Conservation (phyloP, 2,113 vertebrate species). For the Dermatemys mawii region DNA sequence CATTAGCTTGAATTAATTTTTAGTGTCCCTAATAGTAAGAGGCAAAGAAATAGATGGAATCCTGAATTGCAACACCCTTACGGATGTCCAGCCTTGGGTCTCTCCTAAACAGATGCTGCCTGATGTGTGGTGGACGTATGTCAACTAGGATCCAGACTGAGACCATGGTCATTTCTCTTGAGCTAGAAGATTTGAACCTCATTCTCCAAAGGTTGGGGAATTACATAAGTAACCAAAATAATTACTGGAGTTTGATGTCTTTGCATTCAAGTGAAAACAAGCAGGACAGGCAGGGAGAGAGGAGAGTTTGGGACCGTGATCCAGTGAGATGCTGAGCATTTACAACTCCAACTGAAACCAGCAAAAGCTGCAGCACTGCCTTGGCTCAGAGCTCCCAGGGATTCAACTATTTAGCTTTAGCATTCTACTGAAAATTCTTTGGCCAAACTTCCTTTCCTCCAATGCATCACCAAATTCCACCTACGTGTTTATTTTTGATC, state of each 20-base stretch:
- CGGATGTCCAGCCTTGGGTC: not conserved
- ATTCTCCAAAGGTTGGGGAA: not conserved
- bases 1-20: not conserved
- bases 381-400: not conserved
- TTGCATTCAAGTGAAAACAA: not conserved
- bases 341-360: fast-evolving
- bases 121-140: not conserved
- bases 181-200: not conserved
- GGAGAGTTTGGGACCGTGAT: not conserved
- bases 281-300: not conserved
- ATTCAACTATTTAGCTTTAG: not conserved
- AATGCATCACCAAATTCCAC: not conserved
- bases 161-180: not conserved
- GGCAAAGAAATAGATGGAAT: fast-evolving
- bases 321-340: not conserved
- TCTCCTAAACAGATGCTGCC: not conserved
- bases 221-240: not conserved
- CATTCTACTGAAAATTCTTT: not conserved
- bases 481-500: not conserved
- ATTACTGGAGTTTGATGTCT: not conserved
- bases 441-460: not conserved
- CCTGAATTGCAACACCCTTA: fast-evolving
- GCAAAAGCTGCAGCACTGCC: not conserved
- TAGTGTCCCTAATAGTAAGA: not conserved
- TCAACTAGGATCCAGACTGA: not conserved